Percentiles rank a stretch among this genome's conserved stretches.
phyloP scores from a whole-genome alignment of 1,140 invertebrate genomes.

The Drosophila nikananu region DNA sequence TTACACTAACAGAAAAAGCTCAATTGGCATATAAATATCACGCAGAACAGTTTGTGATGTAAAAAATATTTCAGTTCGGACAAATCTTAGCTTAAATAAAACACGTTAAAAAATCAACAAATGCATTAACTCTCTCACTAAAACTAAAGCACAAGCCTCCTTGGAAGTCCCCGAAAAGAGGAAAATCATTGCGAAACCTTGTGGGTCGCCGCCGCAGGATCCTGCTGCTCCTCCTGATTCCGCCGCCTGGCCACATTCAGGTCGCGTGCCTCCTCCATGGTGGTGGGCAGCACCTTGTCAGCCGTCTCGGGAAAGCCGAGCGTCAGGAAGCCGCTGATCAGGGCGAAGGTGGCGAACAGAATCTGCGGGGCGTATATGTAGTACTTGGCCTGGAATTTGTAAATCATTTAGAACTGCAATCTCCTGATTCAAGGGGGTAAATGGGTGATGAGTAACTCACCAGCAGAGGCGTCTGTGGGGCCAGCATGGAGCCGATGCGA shows the following conservation, averaged over 20 bases:
- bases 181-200: constrained; percentile 11
- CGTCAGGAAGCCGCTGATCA: constrained; percentile 87
- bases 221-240: background rate
- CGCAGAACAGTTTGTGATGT: constrained; percentile 16
- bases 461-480: constrained; percentile 88
- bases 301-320: constrained; percentile 90
- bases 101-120: constrained; percentile 43
- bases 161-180: background rate
- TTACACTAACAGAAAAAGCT: constrained; percentile 6
- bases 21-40: constrained; percentile 28
- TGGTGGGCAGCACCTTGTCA: constrained; percentile 88
- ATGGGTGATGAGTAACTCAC: constrained; percentile 18
- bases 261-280: constrained; percentile 88
- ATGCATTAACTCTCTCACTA: constrained; percentile 18
- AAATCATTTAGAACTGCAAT: background rate
- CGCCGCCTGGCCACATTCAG: constrained; percentile 59
- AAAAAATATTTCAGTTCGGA: constrained; percentile 15
- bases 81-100: constrained; percentile 25
- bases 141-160: constrained; percentile 22
- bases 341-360: constrained; percentile 89
- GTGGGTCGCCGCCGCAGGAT: background rate
- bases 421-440: too few relatives aligned
- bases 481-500: constrained; percentile 89
- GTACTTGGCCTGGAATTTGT: constrained; percentile 64
- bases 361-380: constrained; percentile 88